Evolutionary conservation across 2,797 vertebrate species (phyloP), one percentile per base, ranked within the genome.

Genomic region (Lepilemur ruficaudatus): DNA sequence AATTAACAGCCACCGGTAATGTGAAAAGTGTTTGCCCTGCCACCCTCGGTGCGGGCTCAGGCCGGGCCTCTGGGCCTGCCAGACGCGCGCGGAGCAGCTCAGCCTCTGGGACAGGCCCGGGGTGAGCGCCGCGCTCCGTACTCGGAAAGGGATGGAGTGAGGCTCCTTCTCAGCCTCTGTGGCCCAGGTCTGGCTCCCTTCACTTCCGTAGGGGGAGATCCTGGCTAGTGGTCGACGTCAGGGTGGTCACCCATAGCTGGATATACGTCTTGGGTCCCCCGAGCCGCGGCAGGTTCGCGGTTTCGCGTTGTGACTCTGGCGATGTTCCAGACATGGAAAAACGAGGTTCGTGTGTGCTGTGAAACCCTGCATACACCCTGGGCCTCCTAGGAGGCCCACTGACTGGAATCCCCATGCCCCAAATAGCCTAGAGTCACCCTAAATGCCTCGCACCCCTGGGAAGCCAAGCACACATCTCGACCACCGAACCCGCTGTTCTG

Each of bases 1-100:
- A 98, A 98, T 98, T 98, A 98, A 95, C 98, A 98, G 97, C 95
- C 97, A 96, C 95, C 94, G 96, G 95, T 97, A 98, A 98, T 96
- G 98, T 95, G 89, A 94, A 98, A 98, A 98, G 94, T 98, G 98
- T 98, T 98, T 98, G 97, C 98, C 97, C 97, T 97, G 76, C 97
- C 96, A 95, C 92, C 95, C 96, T 95, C 83, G 80, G 96, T 85
- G 98, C 92, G 87, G 98, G 87, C 95, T 93, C 97, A 96, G 96
- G 97, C 97, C 97, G 90, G 32, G 98, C 96, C 67, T 57, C 97
- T 97, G 98, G 89, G 98, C 97, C 98, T 98, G 98, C 97, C 98
- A 98, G 98, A 98, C 97, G 93, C 89, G 92, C 67, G 25, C 25
- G 3, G 97, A 96, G 98, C 97, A 92, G 97, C 25, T 14, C 96